Evolutionary conservation across 2,113 vertebrate genomes (phyloP).

Genomic region (Amphilophus citrinellus): DNA sequence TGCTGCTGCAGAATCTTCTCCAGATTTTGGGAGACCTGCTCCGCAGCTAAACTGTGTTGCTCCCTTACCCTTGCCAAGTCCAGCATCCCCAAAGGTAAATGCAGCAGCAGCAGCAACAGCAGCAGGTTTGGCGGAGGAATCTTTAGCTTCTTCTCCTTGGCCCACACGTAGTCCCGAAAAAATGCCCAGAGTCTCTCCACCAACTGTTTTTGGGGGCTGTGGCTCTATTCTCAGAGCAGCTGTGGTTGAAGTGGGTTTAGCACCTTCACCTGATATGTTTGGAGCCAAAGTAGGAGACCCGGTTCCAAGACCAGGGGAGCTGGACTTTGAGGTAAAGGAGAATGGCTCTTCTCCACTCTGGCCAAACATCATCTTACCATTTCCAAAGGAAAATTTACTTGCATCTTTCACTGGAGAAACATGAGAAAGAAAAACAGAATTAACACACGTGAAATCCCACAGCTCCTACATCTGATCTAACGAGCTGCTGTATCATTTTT

Average conservation of each 20-base stretch:
- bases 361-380: constrained; percentile 79
- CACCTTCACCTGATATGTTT: constrained; percentile 57
- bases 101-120: not conserved
- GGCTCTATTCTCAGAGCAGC: constrained; percentile 75
- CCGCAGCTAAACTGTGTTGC: constrained; percentile 76
- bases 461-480: not conserved
- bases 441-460: not conserved
- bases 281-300: constrained; percentile 63
- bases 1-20: constrained; percentile 56
- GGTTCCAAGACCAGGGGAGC: constrained; percentile 49
- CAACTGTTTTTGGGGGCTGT: constrained; percentile 74
- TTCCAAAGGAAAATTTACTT: constrained; percentile 78
- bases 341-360: constrained; percentile 74
- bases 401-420: constrained; percentile 80
- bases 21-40: constrained; percentile 68
- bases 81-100: constrained; percentile 56
- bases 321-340: constrained; percentile 73
- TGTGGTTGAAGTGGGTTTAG: constrained; percentile 51
- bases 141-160: constrained; percentile 86
- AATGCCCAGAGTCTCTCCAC: constrained; percentile 92
- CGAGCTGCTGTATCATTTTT: constrained; percentile 18
- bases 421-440: not conserved
- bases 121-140: constrained; percentile 57
- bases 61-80: constrained; percentile 40
- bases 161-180: constrained; percentile 93